Base-by-base conservation (phyloP, 2,113 vertebrate genomes). In the Carassius auratus region DNA sequence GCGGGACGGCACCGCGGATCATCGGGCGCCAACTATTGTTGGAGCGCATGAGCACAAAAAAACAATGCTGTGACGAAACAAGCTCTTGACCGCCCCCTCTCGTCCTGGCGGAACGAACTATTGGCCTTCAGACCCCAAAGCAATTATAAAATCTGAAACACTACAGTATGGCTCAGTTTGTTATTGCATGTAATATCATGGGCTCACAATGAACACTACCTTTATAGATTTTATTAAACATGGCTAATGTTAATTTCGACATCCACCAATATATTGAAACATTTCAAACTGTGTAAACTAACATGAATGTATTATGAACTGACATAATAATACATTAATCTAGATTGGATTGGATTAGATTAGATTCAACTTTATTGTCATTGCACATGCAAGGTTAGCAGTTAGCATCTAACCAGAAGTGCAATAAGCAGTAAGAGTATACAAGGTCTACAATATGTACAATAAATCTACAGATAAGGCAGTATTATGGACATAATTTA, bases 21-120 rank as follows among this genome's bases (percentile, higher is more conserved):
- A 92, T 93, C 94, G 93, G 93, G 94, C 94, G 94, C 94, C 95
- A 95, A 95, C 92, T 91, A 84, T 30, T 89, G 87, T 84, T 86
- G 90, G 91, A 92, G 89, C 92, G 92, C 92, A 93, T 94, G 92
- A 92, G 92, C 93, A 88, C 55, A 92, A 91, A 45, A 42, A 71
- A 76, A 88, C 78, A 88, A 88, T 61, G 26, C 42, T 84, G 55
- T 83, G 83, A 6, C 61, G 26, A 48, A 26, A 21, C 42, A 13
- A 10, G 42, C 55, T 8, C 71, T 61, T 55, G 57, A 33, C 17
- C 79, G 48, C 84, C 76, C 12, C 38, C 71, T n/a, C 15, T 38
- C 17, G 87, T 19, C 7, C 8, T 9, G 89, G 85, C 13, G 62
- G 6, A 55, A 8, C 59, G 8, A 10, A 12, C 45, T 26, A 12